These are phyloP conservation scores for Scortum barcoo DNA, from an alignment of 2,113 vertebrate genomes.

Conservation along the genomic window DNA sequence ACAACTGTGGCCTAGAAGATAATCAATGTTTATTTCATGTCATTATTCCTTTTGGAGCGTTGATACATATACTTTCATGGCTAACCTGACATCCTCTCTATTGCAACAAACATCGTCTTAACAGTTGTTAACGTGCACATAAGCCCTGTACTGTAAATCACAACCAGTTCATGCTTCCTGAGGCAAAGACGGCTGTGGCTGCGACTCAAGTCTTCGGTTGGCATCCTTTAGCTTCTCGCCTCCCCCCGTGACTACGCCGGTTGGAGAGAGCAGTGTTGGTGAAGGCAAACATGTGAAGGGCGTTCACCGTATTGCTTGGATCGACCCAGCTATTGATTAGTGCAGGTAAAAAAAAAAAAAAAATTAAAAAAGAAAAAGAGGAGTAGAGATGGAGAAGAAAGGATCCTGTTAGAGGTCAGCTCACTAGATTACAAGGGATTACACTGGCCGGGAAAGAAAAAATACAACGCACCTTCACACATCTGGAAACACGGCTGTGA, in stretches of 20 bases:
- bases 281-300: conserved; percentile 55
- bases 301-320: conserved; percentile 67
- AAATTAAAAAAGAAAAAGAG: too few species aligned
- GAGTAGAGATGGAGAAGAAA: conserved; percentile 24
- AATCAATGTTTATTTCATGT: conserved; percentile 79
- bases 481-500: conserved; percentile 35
- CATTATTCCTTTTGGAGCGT: conserved; percentile 82
- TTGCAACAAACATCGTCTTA: conserved; percentile 85
- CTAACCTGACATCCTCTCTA: conserved; percentile 85
- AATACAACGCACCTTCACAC: conserved; percentile 38
- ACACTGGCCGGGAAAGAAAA: conserved; percentile 51
- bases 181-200: conserved; percentile 44
- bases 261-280: conserved; percentile 30
- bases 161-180: conserved; percentile 86
- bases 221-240: conserved; percentile 54
- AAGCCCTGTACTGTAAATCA: conserved; percentile 80
- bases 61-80: conserved; percentile 77
- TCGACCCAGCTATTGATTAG: conserved; percentile 56
- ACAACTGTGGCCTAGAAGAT: conserved; percentile 84
- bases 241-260: conserved; percentile 30
- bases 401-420: conserved; percentile 44
- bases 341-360: conserved; percentile 56
- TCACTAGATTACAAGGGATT: conserved; percentile 43
- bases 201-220: conserved; percentile 36
- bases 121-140: conserved; percentile 83